Base-by-base conservation (phyloP, 2,888 invertebrate genomes). In the Eudemis profundana region DNA sequence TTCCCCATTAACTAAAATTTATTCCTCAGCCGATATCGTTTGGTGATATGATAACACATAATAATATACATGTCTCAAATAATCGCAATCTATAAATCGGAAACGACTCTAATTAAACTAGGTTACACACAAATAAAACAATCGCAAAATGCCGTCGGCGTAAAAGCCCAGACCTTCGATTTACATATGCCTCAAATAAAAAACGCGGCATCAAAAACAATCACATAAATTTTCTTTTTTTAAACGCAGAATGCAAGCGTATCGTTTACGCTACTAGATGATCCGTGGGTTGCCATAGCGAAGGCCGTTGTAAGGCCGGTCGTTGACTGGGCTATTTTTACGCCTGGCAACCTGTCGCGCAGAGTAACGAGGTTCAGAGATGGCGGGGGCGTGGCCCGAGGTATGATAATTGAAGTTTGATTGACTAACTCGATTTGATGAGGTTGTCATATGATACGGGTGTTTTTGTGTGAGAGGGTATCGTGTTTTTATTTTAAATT, bases 221-320 rank as follows among this genome's bases (percentile, higher is more conserved):
- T 59, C 64, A 57, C 61, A 51, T 51, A 21, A 53, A 51, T 53
- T 23, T 59, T n/a, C 29, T 51, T 53, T 59, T 46, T 51, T 46
- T 49, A 29, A 19, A 51, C 36, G 21, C 23, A 38, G 46, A 53
- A 49, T 56, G 56, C 60, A 40, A 38, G 53, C 46, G 38, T 46
- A 53, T 51, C 46, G 59, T 51, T 53, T 65, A 65, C 65, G 65
- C 59, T 53, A 65, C 60, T 56, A 57, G 63, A 60, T 60, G 65
- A 65, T 65, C 59, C 33, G 65, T 29, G 53, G 65, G 59, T 68
- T 72, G 74, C 74, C 71, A 74, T 73, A 76, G 72, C 84, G 91
- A 91, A 91, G 91, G 91, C 84, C 91, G 89, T 75, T 70, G 79
- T 76, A 84, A 92, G 91, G 91, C 84, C 91, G 91, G 90, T 87